These are phyloP conservation scores for Babyrousa celebensis DNA, from an alignment of 2,797 vertebrate species.

Conservation along the genomic window DNA sequence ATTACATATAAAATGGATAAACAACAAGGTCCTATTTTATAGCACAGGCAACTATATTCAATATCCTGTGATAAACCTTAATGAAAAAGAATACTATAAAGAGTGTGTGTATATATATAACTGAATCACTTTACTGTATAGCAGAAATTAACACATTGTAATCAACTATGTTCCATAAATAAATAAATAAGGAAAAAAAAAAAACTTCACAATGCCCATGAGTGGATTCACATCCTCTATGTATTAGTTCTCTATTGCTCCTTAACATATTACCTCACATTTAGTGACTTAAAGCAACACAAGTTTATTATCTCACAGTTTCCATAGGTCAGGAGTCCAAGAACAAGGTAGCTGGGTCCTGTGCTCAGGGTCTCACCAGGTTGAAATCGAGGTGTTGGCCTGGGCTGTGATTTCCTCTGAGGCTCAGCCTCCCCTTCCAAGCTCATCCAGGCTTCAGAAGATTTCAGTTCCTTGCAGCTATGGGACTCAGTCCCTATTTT, in stretches of 20 bases:
- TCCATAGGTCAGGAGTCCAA: not conserved
- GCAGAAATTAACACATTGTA: too few species aligned
- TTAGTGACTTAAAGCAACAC: not conserved
- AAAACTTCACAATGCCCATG: not conserved
- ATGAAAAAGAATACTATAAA: too few species aligned
- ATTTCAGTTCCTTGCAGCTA: not conserved
- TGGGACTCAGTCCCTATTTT: not conserved
- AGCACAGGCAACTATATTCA: too few species aligned
- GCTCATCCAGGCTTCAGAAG: not conserved
- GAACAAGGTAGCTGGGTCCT: not conserved
- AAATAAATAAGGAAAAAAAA: too few species aligned
- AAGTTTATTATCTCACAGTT: not conserved
- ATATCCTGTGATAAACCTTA: too few species aligned
- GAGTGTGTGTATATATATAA: too few species aligned
- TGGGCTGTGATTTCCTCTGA: not conserved
- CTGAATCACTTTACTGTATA: too few species aligned
- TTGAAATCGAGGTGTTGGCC: not conserved
- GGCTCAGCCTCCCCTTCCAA: not conserved
- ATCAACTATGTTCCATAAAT: too few species aligned
- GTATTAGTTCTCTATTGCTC: not conserved
- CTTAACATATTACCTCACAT: not conserved
- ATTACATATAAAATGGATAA: too few species aligned
- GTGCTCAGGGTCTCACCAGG: not conserved
- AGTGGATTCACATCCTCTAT: not conserved
- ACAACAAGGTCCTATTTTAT: too few species aligned